phyloP scores from a whole-genome alignment of 1,140 invertebrate species.

The Fopius arisanus region DNA sequence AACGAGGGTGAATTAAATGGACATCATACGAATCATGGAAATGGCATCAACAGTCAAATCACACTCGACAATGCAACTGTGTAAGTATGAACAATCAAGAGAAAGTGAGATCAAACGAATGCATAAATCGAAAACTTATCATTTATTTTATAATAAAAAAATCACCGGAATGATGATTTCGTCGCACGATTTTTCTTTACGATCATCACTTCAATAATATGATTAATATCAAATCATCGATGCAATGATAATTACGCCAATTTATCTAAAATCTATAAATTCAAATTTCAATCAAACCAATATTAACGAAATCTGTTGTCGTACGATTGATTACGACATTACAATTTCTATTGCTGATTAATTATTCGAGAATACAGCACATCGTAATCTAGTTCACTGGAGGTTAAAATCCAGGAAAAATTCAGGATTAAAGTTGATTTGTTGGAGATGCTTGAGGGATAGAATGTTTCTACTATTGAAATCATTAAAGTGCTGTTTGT shows the following conservation, averaged over 20 bases:
- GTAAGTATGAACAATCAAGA: conserved; percentile 56
- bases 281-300: background rate
- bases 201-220: conserved; percentile 10
- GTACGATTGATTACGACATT: background rate
- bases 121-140: background rate
- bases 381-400: background rate
- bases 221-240: background rate
- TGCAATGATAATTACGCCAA: too few relatives aligned
- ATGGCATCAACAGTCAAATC: conserved; percentile 59
- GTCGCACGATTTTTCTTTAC: background rate
- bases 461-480: background rate
- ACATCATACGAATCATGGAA: conserved; percentile 59
- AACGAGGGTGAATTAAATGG: conserved; percentile 60
- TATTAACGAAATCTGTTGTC: too few relatives aligned
- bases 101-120: conserved; percentile 11
- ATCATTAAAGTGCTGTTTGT: background rate
- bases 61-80: conserved; percentile 63
- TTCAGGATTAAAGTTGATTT: too few relatives aligned
- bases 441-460: background rate
- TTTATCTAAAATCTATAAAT: background rate
- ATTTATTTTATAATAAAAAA: background rate
- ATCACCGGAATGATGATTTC: background rate
- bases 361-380: too few relatives aligned
- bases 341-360: too few relatives aligned
- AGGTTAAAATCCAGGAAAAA: background rate